These are phyloP conservation scores for Lepidochitona cinerea DNA, from an alignment of 2,888 invertebrate genomes.

Conservation along the genomic window DNA sequence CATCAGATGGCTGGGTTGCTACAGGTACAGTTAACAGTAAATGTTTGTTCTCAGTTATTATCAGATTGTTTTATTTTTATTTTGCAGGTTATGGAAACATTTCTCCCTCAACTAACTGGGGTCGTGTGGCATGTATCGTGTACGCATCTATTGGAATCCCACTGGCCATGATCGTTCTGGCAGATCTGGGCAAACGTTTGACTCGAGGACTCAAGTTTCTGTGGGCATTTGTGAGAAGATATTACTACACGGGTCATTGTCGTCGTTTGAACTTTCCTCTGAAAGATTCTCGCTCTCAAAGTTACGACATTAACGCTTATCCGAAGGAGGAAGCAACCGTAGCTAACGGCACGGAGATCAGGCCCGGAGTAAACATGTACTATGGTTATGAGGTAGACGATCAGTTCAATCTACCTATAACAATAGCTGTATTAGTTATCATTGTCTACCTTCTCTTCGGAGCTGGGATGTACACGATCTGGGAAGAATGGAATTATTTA, in stretches of 20 bases:
- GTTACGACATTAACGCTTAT: background rate
- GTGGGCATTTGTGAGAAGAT: conserved; percentile 74
- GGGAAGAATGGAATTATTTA: conserved; percentile 88
- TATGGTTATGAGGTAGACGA: conserved; percentile 70
- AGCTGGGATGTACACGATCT: conserved; percentile 78
- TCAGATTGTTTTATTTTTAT: conserved; percentile 5
- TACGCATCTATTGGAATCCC: conserved; percentile 98
- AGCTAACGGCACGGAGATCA: background rate
- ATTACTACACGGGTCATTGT: conserved; percentile 85
- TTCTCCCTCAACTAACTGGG: conserved; percentile 88
- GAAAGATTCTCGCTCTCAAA: conserved; percentile 64
- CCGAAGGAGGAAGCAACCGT: background rate
- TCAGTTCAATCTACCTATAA: conserved; percentile 94
- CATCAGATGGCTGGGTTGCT: too few relatives aligned
- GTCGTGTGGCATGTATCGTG: conserved; percentile 88
- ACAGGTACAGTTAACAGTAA: too few relatives aligned
- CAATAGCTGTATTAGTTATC: conserved; percentile 87
- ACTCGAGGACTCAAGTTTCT: conserved; percentile 91
- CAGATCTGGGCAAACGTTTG: conserved; percentile 95
- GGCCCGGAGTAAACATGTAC: conserved; percentile 23
- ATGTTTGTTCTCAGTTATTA: too few relatives aligned
- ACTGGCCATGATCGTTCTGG: conserved; percentile 91
- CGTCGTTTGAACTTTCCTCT: conserved; percentile 70
- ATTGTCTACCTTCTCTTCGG: conserved; percentile 90
- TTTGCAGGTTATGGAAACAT: conserved; percentile 95